These are phyloP conservation scores for Bugulina stolonifera DNA, from an alignment of 2,888 invertebrate species.

Conservation along the genomic window DNA sequence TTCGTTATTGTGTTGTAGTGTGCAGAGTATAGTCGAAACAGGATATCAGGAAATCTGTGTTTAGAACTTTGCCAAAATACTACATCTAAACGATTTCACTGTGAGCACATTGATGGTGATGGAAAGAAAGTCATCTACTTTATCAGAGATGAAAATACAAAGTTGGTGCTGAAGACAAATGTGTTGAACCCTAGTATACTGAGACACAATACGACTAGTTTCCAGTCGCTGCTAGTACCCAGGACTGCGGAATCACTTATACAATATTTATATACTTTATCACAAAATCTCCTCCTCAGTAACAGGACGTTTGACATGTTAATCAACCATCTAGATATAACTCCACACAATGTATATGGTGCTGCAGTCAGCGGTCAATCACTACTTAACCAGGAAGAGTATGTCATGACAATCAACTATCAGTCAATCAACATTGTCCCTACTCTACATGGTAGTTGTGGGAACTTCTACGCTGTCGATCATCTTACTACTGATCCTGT, in stretches of 20 bases:
- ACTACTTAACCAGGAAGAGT: constrained; percentile 14
- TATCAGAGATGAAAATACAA: neutral
- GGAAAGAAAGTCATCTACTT: constrained; percentile 9
- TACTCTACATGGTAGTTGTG: neutral
- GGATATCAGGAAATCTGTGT: constrained; percentile 3
- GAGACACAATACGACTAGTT: neutral
- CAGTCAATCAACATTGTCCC: neutral
- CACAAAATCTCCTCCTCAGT: neutral
- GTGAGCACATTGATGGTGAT: neutral
- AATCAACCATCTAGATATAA: neutral
- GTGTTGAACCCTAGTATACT: neutral
- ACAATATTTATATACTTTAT: too few species aligned
- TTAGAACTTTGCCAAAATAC: constrained; percentile 14
- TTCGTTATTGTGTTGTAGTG: neutral
- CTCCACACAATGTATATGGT: neutral
- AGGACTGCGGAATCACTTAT: too few species aligned
- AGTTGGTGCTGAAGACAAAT: constrained; percentile 20
- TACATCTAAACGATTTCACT: neutral
- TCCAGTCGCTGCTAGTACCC: neutral
- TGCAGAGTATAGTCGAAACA: constrained; percentile 1
- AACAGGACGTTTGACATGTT: constrained; percentile 3
- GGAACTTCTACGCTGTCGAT: constrained; percentile 16
- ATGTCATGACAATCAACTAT: neutral
- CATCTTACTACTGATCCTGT: neutral
- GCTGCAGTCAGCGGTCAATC: constrained; percentile 12